Conservation (phyloP, 2,113 vertebrate species). For the Zapornia atra region DNA sequence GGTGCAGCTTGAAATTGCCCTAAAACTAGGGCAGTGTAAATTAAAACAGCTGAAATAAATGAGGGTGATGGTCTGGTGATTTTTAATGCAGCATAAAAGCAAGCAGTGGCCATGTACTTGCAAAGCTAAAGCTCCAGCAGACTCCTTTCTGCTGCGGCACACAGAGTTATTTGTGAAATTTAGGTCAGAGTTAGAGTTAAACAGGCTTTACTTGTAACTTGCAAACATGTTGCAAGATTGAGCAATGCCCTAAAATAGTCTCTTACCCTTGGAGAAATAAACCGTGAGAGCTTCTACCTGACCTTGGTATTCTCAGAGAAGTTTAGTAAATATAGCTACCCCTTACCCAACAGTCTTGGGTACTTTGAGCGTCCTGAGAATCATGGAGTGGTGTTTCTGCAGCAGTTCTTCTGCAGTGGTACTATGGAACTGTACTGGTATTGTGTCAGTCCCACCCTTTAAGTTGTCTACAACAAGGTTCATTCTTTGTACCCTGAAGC, state of each 20-base stretch:
- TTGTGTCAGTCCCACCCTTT: background rate
- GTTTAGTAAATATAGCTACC: background rate
- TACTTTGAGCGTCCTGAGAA: background rate
- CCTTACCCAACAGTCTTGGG: background rate
- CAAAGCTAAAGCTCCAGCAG: background rate
- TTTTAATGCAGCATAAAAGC: accelerated
- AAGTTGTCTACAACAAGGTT: background rate
- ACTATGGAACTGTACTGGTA: background rate
- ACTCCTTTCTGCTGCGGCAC: background rate
- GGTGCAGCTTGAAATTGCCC: background rate
- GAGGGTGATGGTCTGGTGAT: background rate
- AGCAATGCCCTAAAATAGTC: background rate
- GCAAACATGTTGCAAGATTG: background rate
- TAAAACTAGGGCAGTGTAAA: background rate
- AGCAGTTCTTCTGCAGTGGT: background rate
- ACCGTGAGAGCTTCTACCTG: background rate
- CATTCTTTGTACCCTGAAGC: background rate
- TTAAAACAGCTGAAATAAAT: background rate
- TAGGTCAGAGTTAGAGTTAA: constrained; percentile 29
- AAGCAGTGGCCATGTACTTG: background rate
- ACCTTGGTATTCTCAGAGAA: background rate
- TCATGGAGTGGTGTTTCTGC: background rate
- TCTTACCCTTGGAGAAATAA: background rate
- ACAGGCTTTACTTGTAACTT: background rate
- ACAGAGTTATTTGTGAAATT: background rate